A percentile compares a stretch with the other conserved stretches of the same genome.
Conservation (phyloP, 2,113 vertebrate genomes). For the Lathamus discolor region DNA sequence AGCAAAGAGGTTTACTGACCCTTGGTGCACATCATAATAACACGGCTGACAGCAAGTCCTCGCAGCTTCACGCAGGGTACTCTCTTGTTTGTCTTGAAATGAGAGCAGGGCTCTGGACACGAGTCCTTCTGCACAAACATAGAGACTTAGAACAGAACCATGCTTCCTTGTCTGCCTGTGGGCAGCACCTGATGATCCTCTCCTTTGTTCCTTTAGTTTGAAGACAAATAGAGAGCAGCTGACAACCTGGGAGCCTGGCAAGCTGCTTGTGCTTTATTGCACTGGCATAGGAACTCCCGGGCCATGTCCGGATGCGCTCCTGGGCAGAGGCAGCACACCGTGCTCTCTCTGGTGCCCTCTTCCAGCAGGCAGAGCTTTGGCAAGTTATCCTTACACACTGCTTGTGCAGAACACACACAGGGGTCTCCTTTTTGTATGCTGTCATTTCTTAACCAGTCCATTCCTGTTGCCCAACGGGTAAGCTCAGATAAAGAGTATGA, state of each 20-base stretch:
- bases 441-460: neutral
- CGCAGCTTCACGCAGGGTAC: accelerated
- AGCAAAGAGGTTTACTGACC: neutral
- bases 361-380: neutral
- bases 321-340: accelerated
- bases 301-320: neutral
- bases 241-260: neutral
- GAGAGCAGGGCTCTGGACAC: neutral
- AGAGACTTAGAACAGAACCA: too few relatives aligned
- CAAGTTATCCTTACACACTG: accelerated
- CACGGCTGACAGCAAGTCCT: neutral
- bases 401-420: accelerated
- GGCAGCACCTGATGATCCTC: neutral
- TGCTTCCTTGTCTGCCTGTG: neutral
- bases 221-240: neutral
- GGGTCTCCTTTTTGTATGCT: accelerated
- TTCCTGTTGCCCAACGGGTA: neutral
- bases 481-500: neutral
- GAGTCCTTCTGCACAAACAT: neutral
- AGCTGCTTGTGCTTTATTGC: neutral
- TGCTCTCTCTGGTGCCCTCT: neutral
- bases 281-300: accelerated
- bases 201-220: accelerated
- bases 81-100: accelerated
- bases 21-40: neutral